Conservation (phyloP, 2,888 invertebrate species). For the Athetis lepigone region DNA sequence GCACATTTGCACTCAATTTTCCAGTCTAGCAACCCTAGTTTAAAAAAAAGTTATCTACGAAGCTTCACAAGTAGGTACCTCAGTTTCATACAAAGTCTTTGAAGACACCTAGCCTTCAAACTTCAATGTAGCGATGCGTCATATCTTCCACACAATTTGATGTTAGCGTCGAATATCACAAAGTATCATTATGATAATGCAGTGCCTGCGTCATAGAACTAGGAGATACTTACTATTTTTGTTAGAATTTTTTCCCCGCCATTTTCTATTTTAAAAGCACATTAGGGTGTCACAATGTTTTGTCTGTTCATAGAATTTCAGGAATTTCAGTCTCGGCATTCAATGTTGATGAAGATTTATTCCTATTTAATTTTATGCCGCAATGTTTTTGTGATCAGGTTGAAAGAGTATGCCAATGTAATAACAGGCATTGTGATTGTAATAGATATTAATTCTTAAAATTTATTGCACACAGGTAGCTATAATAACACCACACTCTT, state of each 20-base stretch:
- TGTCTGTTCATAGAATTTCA: background rate
- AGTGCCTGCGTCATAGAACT: slow-evolving; percentile 43
- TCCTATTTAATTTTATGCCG: too few relatives aligned
- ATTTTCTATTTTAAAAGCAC: slow-evolving; percentile 8
- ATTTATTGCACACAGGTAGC: too few relatives aligned
- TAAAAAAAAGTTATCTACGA: background rate
- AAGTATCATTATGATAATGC: slow-evolving; percentile 56
- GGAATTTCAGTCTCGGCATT: too few relatives aligned
- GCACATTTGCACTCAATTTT: too few relatives aligned
- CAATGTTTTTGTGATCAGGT: too few relatives aligned
- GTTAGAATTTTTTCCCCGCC: background rate
- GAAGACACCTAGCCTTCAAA: slow-evolving; percentile 8
- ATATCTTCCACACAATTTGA: slow-evolving; percentile 58
- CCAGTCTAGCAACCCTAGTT: background rate
- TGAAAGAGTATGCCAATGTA: too few relatives aligned
- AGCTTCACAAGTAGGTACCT: slow-evolving; percentile 2
- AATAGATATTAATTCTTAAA: too few relatives aligned
- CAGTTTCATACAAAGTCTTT: background rate
- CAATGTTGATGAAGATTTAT: too few relatives aligned
- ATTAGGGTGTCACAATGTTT: background rate
- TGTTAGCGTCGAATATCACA: slow-evolving; percentile 36
- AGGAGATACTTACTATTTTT: slow-evolving; percentile 1
- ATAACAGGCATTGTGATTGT: too few relatives aligned
- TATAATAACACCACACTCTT: too few relatives aligned
- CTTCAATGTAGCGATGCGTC: slow-evolving; percentile 40